Evolutionary conservation across 2,888 invertebrate genomes (phyloP).

Genomic region (Mamestra brassicae): DNA sequence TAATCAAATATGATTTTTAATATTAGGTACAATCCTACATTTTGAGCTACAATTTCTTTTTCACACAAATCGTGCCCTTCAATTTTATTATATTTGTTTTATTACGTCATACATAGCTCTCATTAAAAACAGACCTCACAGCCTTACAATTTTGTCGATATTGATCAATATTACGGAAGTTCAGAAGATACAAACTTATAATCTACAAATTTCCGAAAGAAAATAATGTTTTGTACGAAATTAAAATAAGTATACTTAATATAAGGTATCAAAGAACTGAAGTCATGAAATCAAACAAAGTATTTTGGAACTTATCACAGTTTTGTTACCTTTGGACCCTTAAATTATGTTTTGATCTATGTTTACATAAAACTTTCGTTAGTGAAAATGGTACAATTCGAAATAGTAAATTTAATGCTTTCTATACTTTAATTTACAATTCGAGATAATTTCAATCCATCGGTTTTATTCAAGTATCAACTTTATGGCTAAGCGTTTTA

Average conservation of each 20-base stretch:
- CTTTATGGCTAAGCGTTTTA: neutral
- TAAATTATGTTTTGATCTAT: conserved; percentile 27
- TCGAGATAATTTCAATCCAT: too few relatives aligned
- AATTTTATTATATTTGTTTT: neutral
- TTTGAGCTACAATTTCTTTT: neutral
- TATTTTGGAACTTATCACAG: conserved; percentile 71
- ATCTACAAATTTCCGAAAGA: neutral
- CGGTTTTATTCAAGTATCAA: neutral
- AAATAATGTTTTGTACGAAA: conserved; percentile 2
- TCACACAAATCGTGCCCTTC: neutral
- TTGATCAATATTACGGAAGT: conserved; percentile 2
- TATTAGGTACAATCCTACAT: neutral
- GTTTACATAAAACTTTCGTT: conserved; percentile 1
- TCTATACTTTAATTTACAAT: neutral
- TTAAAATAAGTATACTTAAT: neutral
- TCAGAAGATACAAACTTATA: conserved; percentile 1
- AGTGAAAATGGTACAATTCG: neutral
- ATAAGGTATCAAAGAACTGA: conserved; percentile 25
- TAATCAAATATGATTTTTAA: conserved; percentile 6
- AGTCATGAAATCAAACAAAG: conserved; percentile 29
- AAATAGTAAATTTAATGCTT: conserved; percentile 8
- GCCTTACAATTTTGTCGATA: conserved; percentile 25
- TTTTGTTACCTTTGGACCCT: conserved; percentile 65
- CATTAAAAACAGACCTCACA: conserved; percentile 15
- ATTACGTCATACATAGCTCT: neutral